Evolutionary conservation across 2,888 invertebrate species (phyloP).

Genomic region (Leptura quadrifasciata): DNA sequence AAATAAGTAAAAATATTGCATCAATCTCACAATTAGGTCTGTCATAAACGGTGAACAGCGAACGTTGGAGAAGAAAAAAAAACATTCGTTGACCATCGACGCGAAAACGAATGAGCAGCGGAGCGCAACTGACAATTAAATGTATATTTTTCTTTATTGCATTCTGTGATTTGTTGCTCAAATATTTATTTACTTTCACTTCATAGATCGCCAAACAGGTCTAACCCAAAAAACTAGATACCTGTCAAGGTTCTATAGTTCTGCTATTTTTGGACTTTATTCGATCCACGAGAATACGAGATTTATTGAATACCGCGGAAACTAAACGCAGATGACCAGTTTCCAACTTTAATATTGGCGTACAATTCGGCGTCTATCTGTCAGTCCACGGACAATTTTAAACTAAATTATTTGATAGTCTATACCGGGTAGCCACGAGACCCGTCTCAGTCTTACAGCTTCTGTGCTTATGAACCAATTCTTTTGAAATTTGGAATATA

Average conservation of each 20-base stretch:
- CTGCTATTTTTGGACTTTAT: neutral
- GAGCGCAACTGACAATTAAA: constrained; percentile 36
- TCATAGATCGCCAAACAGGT: constrained; percentile 5
- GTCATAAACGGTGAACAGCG: constrained; percentile 8
- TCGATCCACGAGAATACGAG: too few species aligned
- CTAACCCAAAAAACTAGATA: constrained; percentile 4
- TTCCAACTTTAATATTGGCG: too few species aligned
- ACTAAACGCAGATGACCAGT: too few species aligned
- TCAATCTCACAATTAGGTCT: constrained; percentile 31
- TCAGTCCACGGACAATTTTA: too few species aligned
- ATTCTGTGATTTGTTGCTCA: constrained; percentile 34
- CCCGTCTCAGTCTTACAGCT: too few species aligned
- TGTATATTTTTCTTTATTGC: constrained; percentile 36
- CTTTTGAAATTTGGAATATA: too few species aligned
- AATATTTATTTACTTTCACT: constrained; percentile 36
- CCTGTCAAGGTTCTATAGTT: neutral
- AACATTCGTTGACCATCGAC: constrained; percentile 27
- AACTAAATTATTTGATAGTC: too few species aligned
- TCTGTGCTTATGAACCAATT: too few species aligned
- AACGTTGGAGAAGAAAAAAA: constrained; percentile 13
- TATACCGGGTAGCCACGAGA: too few species aligned
- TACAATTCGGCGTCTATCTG: too few species aligned
- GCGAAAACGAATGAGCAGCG: constrained; percentile 34
- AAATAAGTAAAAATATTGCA: constrained; percentile 32
- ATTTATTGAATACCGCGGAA: too few species aligned